These are phyloP conservation scores for Enteromius mattozi DNA, from an alignment of 2,797 vertebrate species.

Conservation along the genomic window DNA sequence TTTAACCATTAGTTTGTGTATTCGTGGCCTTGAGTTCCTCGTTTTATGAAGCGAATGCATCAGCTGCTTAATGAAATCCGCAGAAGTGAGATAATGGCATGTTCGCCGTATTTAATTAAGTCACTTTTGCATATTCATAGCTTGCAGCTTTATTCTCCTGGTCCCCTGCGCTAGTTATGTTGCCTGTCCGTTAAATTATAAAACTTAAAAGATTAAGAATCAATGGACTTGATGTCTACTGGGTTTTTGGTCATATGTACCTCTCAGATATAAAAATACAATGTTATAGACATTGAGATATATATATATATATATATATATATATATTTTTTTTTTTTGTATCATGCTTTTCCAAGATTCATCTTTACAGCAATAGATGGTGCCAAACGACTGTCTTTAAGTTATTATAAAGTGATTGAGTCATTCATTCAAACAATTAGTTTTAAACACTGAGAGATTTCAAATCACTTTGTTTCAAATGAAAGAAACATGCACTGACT, in stretches of 20 bases:
- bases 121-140: slow-evolving; percentile 47
- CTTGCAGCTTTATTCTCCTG: slow-evolving; percentile 21
- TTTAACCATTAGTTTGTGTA: slow-evolving; percentile 50
- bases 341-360: too few relatives aligned
- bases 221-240: not conserved
- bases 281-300: not conserved
- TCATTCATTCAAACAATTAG: not conserved
- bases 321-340: too few relatives aligned
- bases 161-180: not conserved
- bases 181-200: not conserved
- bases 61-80: slow-evolving; percentile 31
- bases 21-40: slow-evolving; percentile 48
- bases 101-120: slow-evolving; percentile 28
- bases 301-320: not conserved
- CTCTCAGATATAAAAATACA: too few relatives aligned
- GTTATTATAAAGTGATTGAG: not conserved
- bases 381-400: not conserved
- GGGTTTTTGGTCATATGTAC: not conserved
- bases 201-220: not conserved
- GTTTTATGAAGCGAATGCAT: slow-evolving; percentile 24
- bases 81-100: slow-evolving; percentile 16
- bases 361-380: not conserved
- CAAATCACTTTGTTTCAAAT: too few relatives aligned
- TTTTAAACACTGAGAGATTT: not conserved
- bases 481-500: too few relatives aligned